Base-by-base conservation (phyloP, 2,797 vertebrate genomes). In the Acanthopagrus latus region DNA sequence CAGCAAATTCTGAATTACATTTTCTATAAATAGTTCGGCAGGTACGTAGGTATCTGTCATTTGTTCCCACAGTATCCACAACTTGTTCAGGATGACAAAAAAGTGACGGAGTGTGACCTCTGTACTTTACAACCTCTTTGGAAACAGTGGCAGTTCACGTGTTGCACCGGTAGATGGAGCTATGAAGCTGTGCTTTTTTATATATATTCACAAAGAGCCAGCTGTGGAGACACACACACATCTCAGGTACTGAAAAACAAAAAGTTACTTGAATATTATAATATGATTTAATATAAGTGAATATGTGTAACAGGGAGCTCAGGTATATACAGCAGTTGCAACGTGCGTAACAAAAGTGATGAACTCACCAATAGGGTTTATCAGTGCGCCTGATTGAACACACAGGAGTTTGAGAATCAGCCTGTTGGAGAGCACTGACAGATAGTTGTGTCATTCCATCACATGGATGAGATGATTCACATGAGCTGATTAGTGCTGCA, bases 81-180 rank as follows among this genome's bases (percentile, higher is more conserved):
- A 57, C 29, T 23, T 23, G 20, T 44, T 69, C 8, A 25, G 7
- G 29, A 9, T 33, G 48, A 54, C 13, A 48, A 17, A 21, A 52
- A 29, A 62, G 16, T 3, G 14, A 48, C 27, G 10, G 16, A 51
- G 50, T 56, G 17, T 16, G 54, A 54, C 11, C 57, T 58, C 17
- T 56, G 46, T 3, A 0, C 20, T 8, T 9, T 14, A 48, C 7
- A 2, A 3, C 3, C 18, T 60, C 47, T 69, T 8, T 67, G 52
- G 1, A 56, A 21, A 43, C 9, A 43, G n/a, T 14, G 1, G 57
- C 25, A 69, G 51, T 81, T 38, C 5, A 23, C 0, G 9, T 0
- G 1, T 3, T 55, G 0, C 16, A 41, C 82, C 87, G 77, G 0
- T 3, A 90, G 89, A 80, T 81, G 82, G 80, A 5, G 89, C 75